Evolutionary conservation across 2,113 vertebrate genomes (phyloP).

Genomic region (Tringa solitaria): DNA sequence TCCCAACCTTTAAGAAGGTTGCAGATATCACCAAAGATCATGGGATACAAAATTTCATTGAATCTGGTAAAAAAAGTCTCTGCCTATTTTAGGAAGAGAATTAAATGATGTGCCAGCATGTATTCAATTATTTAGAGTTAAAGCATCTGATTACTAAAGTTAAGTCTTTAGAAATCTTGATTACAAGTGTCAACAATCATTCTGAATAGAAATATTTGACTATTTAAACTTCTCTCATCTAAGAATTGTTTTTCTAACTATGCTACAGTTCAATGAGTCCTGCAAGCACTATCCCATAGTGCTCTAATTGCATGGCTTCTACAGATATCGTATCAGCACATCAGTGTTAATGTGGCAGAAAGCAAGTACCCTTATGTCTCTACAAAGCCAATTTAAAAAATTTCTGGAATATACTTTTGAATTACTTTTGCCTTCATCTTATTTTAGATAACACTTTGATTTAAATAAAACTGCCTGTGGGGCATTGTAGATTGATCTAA

Average conservation of each 20-base stretch:
- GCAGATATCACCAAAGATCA: not conserved
- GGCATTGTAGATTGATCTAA: conserved; percentile 31
- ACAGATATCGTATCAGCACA: not conserved
- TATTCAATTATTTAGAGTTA: conserved; percentile 16
- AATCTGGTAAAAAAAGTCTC: not conserved
- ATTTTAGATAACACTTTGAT: conserved; percentile 65
- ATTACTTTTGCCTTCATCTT: conserved; percentile 51
- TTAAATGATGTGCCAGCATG: not conserved
- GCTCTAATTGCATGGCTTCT: conserved; percentile 31
- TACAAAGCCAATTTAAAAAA: conserved; percentile 45
- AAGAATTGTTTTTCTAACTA: not conserved
- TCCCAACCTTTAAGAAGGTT: not conserved
- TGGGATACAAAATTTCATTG: not conserved
- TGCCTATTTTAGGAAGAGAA: not conserved
- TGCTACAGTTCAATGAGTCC: not conserved
- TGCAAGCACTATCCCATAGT: not conserved
- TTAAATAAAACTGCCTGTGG: conserved; percentile 53
- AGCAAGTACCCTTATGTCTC: conserved; percentile 8
- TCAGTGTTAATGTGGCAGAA: conserved; percentile 44
- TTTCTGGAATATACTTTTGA: conserved; percentile 28
- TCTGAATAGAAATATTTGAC: not conserved
- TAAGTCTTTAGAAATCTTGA: not conserved
- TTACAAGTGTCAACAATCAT: not conserved
- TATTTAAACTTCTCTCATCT: not conserved
- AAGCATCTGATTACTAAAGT: not conserved